Evolutionary conservation across 2,888 invertebrate species (phyloP).

Genomic region (Netelia fuscicornis): DNA sequence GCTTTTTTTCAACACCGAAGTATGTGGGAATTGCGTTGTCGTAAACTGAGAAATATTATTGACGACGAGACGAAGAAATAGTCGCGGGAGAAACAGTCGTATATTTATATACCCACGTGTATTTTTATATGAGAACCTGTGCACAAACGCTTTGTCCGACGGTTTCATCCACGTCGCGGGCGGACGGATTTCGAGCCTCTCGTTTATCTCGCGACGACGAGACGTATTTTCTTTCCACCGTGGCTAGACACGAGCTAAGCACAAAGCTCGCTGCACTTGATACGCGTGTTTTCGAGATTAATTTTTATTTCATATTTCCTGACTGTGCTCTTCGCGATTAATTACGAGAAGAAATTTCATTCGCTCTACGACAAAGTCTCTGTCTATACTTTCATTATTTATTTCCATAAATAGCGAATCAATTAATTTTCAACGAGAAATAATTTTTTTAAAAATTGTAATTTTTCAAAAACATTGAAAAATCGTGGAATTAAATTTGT

Average conservation of each 20-base stretch:
- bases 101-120: too few relatives aligned
- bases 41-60: too few relatives aligned
- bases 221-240: slow-evolving; percentile 58
- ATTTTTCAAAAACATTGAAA: not conserved
- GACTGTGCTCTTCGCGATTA: slow-evolving; percentile 9
- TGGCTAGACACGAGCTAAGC: slow-evolving; percentile 68
- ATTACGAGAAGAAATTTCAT: slow-evolving; percentile 40
- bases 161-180: not conserved
- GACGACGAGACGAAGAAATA: too few relatives aligned
- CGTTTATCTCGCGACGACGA: slow-evolving; percentile 47
- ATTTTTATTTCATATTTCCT: slow-evolving; percentile 3
- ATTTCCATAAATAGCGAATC: not conserved
- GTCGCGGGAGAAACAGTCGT: too few relatives aligned
- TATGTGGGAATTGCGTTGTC: too few relatives aligned
- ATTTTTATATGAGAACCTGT: too few relatives aligned
- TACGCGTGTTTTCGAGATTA: slow-evolving; percentile 44
- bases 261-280: slow-evolving; percentile 55
- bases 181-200: slow-evolving; percentile 22
- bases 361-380: slow-evolving; percentile 30
- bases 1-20: not conserved
- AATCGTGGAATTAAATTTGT: slow-evolving; percentile 4
- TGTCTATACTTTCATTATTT: not conserved
- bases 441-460: not conserved
- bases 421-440: not conserved
- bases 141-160: too few relatives aligned